phyloP scores from a whole-genome alignment of 2,113 vertebrate genomes.

The Atrichornis clamosus region DNA sequence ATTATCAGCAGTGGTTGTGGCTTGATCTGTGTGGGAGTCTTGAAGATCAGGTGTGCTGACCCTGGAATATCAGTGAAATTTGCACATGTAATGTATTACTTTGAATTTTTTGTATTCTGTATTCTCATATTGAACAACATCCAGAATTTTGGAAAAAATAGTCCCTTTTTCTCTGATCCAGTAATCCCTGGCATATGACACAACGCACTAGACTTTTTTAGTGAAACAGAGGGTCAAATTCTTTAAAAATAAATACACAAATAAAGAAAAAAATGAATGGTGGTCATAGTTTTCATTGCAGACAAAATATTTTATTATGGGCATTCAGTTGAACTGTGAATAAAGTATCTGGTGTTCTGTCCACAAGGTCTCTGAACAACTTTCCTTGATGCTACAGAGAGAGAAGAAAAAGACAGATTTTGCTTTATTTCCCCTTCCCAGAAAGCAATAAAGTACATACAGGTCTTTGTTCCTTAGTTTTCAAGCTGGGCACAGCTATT shows the following conservation, averaged over 20 bases:
- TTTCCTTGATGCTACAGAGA: background rate
- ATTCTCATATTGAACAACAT: background rate
- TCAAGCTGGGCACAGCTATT: background rate
- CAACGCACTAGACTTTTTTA: background rate
- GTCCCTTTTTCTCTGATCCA: background rate
- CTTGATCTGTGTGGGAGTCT: background rate
- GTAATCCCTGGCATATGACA: background rate
- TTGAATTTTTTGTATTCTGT: background rate
- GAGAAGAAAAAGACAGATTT: background rate
- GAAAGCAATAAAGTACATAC: background rate
- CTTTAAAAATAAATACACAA: background rate
- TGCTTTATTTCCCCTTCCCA: background rate
- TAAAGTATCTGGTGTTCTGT: fast-evolving
- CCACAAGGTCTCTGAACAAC: background rate
- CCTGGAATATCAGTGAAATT: background rate
- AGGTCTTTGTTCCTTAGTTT: background rate
- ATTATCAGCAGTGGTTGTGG: background rate
- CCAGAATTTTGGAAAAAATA: background rate
- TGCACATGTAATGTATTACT: background rate
- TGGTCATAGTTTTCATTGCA: background rate
- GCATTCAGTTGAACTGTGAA: background rate
- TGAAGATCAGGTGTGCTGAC: background rate
- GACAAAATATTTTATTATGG: background rate
- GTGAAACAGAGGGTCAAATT: background rate
- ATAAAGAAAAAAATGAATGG: background rate